Percentiles rank a stretch among this genome's conserved stretches.
Conservation (phyloP, 2,888 invertebrate genomes). For the Lepidonotus clava region DNA sequence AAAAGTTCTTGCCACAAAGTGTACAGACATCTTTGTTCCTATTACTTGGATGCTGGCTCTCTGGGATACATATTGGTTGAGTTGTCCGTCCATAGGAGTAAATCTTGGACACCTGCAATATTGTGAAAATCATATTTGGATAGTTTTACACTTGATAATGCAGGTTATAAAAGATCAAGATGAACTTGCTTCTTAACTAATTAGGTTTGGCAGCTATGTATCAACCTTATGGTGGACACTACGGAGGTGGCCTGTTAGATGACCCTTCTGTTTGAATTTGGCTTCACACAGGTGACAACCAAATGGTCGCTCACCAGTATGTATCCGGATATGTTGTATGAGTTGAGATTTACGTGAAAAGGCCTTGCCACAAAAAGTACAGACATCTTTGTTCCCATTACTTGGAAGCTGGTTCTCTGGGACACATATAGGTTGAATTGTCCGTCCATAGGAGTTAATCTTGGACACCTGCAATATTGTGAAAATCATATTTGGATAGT, state of each 20-base stretch:
- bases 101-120: background rate
- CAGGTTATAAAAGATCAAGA: no score
- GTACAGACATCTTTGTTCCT: background rate
- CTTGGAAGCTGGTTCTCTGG: background rate
- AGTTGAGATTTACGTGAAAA: background rate
- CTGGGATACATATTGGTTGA: no score
- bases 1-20: background rate
- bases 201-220: no score
- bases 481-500: background rate
- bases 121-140: background rate
- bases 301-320: background rate
- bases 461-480: background rate
- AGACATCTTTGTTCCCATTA: background rate
- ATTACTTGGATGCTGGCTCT: no score
- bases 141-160: no score
- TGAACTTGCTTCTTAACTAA: no score
- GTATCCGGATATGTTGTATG: background rate
- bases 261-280: background rate
- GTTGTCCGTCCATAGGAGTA: background rate
- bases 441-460: no score
- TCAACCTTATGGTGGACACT: no score
- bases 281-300: background rate
- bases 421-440: no score
- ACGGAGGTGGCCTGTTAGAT: background rate
- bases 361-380: constrained; percentile 1